Evolutionary conservation across 2,888 invertebrate species (phyloP).

Genomic region (Lycia hirtaria): DNA sequence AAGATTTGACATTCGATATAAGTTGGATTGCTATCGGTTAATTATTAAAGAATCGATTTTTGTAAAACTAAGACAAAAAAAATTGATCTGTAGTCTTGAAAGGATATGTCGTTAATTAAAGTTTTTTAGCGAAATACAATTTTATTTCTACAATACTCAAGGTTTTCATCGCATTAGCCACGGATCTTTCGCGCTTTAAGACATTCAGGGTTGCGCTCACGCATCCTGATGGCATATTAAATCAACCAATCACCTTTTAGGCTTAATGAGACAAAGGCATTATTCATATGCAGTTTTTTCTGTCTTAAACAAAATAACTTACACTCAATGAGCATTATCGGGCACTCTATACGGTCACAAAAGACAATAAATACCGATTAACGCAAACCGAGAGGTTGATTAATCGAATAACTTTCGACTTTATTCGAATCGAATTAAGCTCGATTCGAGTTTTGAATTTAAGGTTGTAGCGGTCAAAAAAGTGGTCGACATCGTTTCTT

Average conservation of each 20-base stretch:
- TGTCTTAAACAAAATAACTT: conserved; percentile 71
- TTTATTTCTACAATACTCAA: conserved; percentile 35
- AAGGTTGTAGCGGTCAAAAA: conserved; percentile 39
- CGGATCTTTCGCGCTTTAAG: conserved; percentile 36
- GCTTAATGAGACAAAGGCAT: conserved; percentile 80
- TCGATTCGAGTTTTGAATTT: not conserved
- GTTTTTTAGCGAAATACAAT: conserved; percentile 30
- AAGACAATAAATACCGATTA: conserved; percentile 68
- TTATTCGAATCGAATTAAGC: conserved; percentile 23
- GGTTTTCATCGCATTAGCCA: conserved; percentile 51
- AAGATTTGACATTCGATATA: conserved; percentile 46
- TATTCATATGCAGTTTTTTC: conserved; percentile 68
- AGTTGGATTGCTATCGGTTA: conserved; percentile 39
- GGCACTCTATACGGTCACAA: conserved; percentile 70
- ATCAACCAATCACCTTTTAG: conserved; percentile 67
- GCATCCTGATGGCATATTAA: conserved; percentile 56
- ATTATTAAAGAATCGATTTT: conserved; percentile 39
- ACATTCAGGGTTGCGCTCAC: conserved; percentile 43
- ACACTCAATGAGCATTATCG: conserved; percentile 74
- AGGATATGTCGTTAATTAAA: conserved; percentile 39
- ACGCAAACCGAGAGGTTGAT: conserved; percentile 35
- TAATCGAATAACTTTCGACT: conserved; percentile 24
- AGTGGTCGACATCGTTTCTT: conserved; percentile 45
- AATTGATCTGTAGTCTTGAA: conserved; percentile 29
- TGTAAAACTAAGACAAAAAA: conserved; percentile 41